Conservation (phyloP, 1,140 invertebrate genomes). For the Drosophila ohnishii region DNA sequence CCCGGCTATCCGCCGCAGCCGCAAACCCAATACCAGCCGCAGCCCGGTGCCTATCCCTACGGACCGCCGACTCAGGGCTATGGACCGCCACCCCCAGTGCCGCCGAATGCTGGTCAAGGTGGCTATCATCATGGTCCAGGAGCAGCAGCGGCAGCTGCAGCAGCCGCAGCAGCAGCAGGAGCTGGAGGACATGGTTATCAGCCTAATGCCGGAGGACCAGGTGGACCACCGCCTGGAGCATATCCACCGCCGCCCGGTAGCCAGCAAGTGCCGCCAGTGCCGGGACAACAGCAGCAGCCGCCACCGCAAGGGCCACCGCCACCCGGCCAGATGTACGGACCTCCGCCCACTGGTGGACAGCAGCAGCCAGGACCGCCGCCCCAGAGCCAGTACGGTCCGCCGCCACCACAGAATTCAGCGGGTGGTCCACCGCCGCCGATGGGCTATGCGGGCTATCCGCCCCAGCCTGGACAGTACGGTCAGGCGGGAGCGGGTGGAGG, state of each 20-base stretch:
- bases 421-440: conserved; percentile 72
- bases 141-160: conserved; percentile 34
- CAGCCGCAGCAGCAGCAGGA: conserved; percentile 32
- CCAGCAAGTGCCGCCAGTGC: conserved; percentile 68
- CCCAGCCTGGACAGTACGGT: conserved; percentile 77
- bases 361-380: conserved; percentile 69
- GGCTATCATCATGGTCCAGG: conserved; percentile 81
- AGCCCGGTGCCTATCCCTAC: conserved; percentile 83
- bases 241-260: conserved; percentile 70
- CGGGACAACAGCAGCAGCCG: conserved; percentile 67
- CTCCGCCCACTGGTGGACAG: conserved; percentile 83
- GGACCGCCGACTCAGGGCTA: conserved; percentile 76
- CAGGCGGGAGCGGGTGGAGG: conserved; percentile 58
- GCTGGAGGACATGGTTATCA: conserved; percentile 64
- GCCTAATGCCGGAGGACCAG: conserved; percentile 48
- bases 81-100: conserved; percentile 70
- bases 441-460: conserved; percentile 74
- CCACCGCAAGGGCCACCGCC: conserved; percentile 72
- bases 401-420: conserved; percentile 68
- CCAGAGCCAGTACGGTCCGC: conserved; percentile 81
- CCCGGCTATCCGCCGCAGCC: conserved; percentile 84
- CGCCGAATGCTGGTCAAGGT: conserved; percentile 72
- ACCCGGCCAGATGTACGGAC: conserved; percentile 72
- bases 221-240: conserved; percentile 59
- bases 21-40: conserved; percentile 83